Evolutionary conservation across 2,888 invertebrate species (phyloP).

Genomic region (Bedellia somnulentella): DNA sequence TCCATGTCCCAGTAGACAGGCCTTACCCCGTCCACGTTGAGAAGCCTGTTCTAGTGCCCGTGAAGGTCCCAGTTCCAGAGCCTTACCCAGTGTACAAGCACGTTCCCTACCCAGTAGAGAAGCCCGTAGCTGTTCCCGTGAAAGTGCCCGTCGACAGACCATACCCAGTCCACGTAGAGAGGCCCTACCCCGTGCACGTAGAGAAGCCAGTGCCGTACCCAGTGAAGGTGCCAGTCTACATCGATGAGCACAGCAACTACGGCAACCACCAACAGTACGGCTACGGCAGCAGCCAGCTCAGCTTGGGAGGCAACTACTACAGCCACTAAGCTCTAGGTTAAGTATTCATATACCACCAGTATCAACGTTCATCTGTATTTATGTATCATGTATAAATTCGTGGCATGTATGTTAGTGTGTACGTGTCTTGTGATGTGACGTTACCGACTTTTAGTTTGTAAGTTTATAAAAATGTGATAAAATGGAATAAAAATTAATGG

Average conservation of each 20-base stretch:
- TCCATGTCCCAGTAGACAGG: slow-evolving; percentile 65
- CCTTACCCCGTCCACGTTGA: slow-evolving; percentile 60
- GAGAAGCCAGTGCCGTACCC: slow-evolving; percentile 59
- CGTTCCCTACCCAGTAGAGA: slow-evolving; percentile 64
- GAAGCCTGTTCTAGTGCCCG: slow-evolving; percentile 53
- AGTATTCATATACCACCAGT: slow-evolving; percentile 25
- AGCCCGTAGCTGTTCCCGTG: slow-evolving; percentile 64
- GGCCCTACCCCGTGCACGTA: slow-evolving; percentile 41
- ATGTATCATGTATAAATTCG: slow-evolving; percentile 15
- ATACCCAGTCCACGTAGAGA: slow-evolving; percentile 60
- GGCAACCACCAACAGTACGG: slow-evolving; percentile 14
- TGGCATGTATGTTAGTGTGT: slow-evolving; percentile 37
- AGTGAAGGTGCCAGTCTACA: slow-evolving; percentile 49
- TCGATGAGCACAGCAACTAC: slow-evolving; percentile 22
- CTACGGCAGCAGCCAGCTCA: slow-evolving; percentile 9
- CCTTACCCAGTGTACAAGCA: slow-evolving; percentile 69
- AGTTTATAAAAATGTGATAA: slow-evolving; percentile 31
- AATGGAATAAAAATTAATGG: slow-evolving; percentile 33
- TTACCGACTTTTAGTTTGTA: slow-evolving; percentile 36
- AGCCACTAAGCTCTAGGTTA: slow-evolving; percentile 42
- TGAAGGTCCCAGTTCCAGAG: slow-evolving; percentile 61
- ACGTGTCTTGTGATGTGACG: slow-evolving; percentile 49
- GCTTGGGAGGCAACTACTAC: slow-evolving; percentile 19
- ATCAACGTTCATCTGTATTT: slow-evolving; percentile 38
- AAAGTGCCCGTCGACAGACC: slow-evolving; percentile 69